These are phyloP conservation scores for Cyanocitta stelleri DNA, from an alignment of 2,113 vertebrate genomes.

Conservation along the genomic window DNA sequence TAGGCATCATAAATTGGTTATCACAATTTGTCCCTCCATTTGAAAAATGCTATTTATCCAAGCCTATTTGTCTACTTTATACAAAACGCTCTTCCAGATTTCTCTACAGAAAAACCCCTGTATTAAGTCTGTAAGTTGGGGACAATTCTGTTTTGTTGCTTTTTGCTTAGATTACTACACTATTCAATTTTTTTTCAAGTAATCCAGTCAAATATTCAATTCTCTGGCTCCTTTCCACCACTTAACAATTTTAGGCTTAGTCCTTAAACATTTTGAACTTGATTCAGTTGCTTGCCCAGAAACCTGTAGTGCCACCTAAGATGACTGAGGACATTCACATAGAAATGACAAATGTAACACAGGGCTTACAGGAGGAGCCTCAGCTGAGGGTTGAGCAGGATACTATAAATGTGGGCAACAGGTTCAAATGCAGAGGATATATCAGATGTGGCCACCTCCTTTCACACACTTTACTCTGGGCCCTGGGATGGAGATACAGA, in stretches of 20 bases:
- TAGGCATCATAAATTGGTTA: background rate
- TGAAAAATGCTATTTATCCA: conserved; percentile 20
- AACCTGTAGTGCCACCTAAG: background rate
- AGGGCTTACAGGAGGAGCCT: background rate
- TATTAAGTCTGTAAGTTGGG: background rate
- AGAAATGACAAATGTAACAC: background rate
- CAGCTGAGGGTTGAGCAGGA: background rate
- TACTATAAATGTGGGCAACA: background rate
- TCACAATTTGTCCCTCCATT: background rate
- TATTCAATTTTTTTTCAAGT: background rate
- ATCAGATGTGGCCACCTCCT: background rate
- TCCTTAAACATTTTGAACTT: background rate
- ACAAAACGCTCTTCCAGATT: background rate
- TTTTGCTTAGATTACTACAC: background rate
- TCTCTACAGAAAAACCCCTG: background rate
- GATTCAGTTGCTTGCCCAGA: background rate
- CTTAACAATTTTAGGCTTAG: background rate
- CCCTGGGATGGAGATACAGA: background rate
- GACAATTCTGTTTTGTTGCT: background rate
- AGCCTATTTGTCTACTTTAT: background rate
- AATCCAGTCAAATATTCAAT: background rate
- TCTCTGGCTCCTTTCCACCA: background rate
- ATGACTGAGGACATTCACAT: background rate
- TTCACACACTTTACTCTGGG: background rate
- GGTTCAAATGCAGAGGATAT: background rate